These are phyloP conservation scores for Cephus pulcher DNA, from an alignment of 2,888 invertebrate species.

Conservation along the genomic window DNA sequence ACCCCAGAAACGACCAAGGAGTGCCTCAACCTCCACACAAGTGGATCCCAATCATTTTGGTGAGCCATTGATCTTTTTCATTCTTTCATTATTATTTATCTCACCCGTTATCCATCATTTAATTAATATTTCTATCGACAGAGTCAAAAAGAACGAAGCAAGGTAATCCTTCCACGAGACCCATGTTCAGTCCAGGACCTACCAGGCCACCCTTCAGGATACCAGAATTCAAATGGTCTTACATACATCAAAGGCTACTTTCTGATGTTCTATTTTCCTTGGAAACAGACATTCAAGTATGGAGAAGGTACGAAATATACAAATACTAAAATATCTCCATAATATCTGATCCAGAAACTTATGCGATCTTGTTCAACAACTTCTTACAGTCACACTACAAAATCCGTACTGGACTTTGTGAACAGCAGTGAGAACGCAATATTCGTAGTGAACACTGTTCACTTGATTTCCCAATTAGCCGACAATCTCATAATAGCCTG, in stretches of 20 bases:
- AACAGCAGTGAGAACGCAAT: conserved; percentile 98
- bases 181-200: conserved; percentile 94
- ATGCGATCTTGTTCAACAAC: neutral
- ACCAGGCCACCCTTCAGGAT: conserved; percentile 97
- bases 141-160: conserved; percentile 68
- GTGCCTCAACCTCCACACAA: conserved; percentile 85
- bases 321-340: neutral
- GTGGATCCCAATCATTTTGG: conserved; percentile 88
- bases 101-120: conserved; percentile 8
- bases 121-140: conserved; percentile 24
- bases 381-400: conserved; percentile 87
- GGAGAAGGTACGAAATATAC: conserved; percentile 71
- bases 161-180: conserved; percentile 75
- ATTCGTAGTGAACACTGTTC: conserved; percentile 99
- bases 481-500: conserved; percentile 99
- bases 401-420: conserved; percentile 97
- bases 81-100: conserved; percentile 27
- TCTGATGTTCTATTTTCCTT: conserved; percentile 96
- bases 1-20: conserved; percentile 80
- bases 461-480: conserved; percentile 97
- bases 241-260: conserved; percentile 95
- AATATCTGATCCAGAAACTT: neutral
- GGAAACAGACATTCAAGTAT: conserved; percentile 96
- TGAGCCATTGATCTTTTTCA: conserved; percentile 63
- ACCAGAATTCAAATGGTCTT: conserved; percentile 99